Evolutionary conservation across 2,888 invertebrate genomes (phyloP).

Genomic region (Malthinus flaveolus): DNA sequence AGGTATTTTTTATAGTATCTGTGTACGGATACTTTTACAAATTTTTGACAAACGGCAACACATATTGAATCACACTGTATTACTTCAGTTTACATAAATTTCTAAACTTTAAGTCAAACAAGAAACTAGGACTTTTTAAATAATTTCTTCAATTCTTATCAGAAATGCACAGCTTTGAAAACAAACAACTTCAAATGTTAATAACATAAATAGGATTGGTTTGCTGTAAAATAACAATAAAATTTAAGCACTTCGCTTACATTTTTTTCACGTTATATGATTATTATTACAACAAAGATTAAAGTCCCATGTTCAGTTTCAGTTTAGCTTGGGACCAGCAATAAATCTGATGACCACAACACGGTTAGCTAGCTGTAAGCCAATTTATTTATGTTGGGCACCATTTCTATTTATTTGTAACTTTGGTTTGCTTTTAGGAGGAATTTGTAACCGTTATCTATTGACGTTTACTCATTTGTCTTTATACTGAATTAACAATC

Average conservation of each 20-base stretch:
- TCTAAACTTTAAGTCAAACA: too few relatives aligned
- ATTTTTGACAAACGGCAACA: too few relatives aligned
- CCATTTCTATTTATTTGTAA: slow-evolving; percentile 40
- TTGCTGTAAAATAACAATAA: not conserved
- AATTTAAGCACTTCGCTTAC: not conserved
- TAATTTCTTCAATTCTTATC: too few relatives aligned
- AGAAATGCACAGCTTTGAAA: not conserved
- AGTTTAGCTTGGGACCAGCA: slow-evolving; percentile 46
- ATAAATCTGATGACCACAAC: slow-evolving; percentile 52
- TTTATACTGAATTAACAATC: slow-evolving; percentile 26
- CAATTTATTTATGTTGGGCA: slow-evolving; percentile 48
- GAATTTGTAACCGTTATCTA: slow-evolving; percentile 29
- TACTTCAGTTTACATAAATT: too few relatives aligned
- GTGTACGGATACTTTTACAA: too few relatives aligned
- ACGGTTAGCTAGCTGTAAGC: slow-evolving; percentile 46
- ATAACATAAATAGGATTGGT: not conserved
- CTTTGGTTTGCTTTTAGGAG: slow-evolving; percentile 26
- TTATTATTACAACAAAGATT: slow-evolving; percentile 30
- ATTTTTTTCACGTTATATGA: slow-evolving; percentile 16
- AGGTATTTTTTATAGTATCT: too few relatives aligned
- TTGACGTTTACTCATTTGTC: slow-evolving; percentile 25
- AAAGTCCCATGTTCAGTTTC: slow-evolving; percentile 33
- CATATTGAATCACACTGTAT: too few relatives aligned
- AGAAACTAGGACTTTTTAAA: too few relatives aligned
- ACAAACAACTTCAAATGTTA: not conserved